Conservation (phyloP, 2,113 vertebrate species). For the Pomatorhinus ruficollis region DNA sequence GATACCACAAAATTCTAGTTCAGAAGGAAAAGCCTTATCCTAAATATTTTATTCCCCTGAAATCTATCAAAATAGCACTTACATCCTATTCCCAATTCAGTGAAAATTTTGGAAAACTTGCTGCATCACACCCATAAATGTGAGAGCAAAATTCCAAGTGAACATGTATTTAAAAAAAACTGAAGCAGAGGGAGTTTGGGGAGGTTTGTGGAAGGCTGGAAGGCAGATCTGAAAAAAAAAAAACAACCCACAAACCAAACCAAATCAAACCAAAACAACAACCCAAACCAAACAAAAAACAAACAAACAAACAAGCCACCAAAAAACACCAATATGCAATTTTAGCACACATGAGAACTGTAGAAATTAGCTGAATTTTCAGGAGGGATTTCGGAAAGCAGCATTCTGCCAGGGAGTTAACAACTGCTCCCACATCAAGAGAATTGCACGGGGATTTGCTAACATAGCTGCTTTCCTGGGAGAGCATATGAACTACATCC, state of each 20-base stretch:
- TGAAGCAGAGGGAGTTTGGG: not conserved
- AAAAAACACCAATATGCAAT: not conserved
- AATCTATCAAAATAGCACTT: not conserved
- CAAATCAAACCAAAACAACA: not conserved
- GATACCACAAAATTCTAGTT: not conserved
- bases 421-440: not conserved
- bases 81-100: accelerated
- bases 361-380: not conserved
- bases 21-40: not conserved
- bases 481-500: accelerated
- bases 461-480: not conserved
- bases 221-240: not conserved
- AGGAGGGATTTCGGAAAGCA: not conserved
- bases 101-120: not conserved
- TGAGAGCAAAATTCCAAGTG: not conserved
- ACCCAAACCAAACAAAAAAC: too few relatives aligned
- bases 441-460: not conserved
- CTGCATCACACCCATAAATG: not conserved
- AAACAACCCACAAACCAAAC: too few relatives aligned
- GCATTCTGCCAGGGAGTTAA: not conserved
- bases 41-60: not conserved
- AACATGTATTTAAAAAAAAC: accelerated
- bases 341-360: not conserved
- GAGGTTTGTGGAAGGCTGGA: not conserved
- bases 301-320: too few relatives aligned